These are phyloP conservation scores for Aphidius gifuensis DNA, from an alignment of 1,140 invertebrate species.

Conservation along the genomic window DNA sequence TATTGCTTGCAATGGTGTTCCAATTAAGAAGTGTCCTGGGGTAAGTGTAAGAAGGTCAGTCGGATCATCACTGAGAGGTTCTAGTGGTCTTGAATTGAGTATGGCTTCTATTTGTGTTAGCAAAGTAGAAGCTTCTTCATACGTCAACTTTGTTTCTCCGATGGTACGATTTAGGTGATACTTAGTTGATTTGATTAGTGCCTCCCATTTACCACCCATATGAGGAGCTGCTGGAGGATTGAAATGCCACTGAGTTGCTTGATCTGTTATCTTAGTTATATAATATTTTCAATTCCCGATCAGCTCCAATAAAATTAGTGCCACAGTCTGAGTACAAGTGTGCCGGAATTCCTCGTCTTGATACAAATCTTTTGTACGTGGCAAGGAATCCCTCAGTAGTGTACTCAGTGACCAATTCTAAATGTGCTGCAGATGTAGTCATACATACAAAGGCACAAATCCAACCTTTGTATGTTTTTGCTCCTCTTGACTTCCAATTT, in stretches of 20 bases:
- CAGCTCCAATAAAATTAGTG: no score
- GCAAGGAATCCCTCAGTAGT: no score
- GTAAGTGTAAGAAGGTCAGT: not conserved
- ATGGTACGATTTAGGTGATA: not conserved
- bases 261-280: not conserved
- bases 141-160: not conserved
- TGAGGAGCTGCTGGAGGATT: conserved; percentile 9
- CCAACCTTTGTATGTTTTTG: no score
- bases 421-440: no score
- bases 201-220: conserved; percentile 4
- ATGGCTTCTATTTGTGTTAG: conserved; percentile 9
- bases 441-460: no score
- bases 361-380: no score
- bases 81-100: conserved; percentile 5
- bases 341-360: no score
- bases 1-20: not conserved
- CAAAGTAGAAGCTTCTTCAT: conserved; percentile 9
- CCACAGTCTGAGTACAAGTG: no score
- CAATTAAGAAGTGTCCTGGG: conserved; percentile 6
- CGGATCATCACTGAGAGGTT: not conserved
- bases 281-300: conserved; percentile 5
- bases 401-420: no score
- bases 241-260: conserved; percentile 1
- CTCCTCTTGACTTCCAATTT: no score
- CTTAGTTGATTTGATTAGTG: conserved; percentile 8